These are phyloP conservation scores for Bradypodion ventrale DNA, from an alignment of 2,797 vertebrate species.

Conservation along the genomic window DNA sequence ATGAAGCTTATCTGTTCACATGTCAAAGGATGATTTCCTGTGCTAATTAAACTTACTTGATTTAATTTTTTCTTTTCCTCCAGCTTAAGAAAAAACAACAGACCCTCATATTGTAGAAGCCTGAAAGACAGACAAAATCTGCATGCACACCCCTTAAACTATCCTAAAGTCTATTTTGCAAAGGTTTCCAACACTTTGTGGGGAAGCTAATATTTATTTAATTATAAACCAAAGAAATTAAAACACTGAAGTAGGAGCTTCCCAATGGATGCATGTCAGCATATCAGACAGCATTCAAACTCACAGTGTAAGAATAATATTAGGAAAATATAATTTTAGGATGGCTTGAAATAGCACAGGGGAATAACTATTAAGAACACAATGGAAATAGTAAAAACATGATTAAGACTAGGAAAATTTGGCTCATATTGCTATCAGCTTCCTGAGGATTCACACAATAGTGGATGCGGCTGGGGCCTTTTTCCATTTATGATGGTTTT, in stretches of 20 bases:
- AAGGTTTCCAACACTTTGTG: not conserved
- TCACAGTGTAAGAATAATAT: conserved; percentile 10
- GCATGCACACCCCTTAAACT: conserved; percentile 1
- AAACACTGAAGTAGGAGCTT: conserved; percentile 40
- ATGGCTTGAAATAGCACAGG: not conserved
- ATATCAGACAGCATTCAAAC: conserved; percentile 39
- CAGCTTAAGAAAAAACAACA: not conserved
- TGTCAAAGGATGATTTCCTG: not conserved
- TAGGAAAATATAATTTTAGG: not conserved
- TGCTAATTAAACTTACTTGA: not conserved
- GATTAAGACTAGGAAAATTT: not conserved
- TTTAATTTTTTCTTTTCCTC: not conserved
- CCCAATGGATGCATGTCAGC: conserved; percentile 52
- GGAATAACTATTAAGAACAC: not conserved
- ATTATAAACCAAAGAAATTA: conserved; percentile 37
- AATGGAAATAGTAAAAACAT: not conserved
- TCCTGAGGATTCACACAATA: not conserved
- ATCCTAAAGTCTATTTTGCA: conserved; percentile 12
- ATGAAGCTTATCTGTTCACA: not conserved
- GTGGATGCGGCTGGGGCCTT: not conserved
- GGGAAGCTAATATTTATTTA: conserved; percentile 35
- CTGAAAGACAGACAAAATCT: not conserved
- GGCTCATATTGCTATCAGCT: not conserved
- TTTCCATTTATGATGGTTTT: not conserved
- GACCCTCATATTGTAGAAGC: too few species aligned